Evolutionary conservation across 2,113 vertebrate genomes (phyloP).

Genomic region (Chionis minor): DNA sequence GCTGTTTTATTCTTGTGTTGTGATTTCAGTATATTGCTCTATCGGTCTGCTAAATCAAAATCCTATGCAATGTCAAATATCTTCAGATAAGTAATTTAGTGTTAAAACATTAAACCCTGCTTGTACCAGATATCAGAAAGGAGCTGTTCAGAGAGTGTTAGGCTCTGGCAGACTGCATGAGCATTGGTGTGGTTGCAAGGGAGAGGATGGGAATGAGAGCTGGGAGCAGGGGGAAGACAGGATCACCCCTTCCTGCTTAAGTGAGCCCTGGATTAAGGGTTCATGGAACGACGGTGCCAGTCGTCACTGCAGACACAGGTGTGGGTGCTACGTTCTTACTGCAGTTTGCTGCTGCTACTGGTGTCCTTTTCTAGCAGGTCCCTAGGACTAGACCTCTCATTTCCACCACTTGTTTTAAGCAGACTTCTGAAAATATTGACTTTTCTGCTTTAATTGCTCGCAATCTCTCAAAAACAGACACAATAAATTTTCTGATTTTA

Average conservation of each 20-base stretch:
- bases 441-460: neutral
- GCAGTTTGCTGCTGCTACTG: neutral
- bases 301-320: neutral
- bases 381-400: neutral
- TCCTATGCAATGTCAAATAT: neutral
- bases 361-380: neutral
- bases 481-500: neutral
- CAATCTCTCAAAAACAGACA: neutral
- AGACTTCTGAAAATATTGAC: neutral
- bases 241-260: neutral
- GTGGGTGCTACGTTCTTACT: neutral
- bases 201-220: neutral
- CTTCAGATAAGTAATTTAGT: neutral
- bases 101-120: neutral
- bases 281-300: neutral
- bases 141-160: neutral
- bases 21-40: neutral
- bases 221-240: neutral
- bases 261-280: neutral
- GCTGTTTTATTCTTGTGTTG: neutral
- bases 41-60: neutral
- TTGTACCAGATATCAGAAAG: neutral
- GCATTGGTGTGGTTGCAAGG: neutral
- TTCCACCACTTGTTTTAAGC: neutral
- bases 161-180: neutral